phyloP scores from a whole-genome alignment of 2,888 invertebrate genomes.

The Netelia inedita region DNA sequence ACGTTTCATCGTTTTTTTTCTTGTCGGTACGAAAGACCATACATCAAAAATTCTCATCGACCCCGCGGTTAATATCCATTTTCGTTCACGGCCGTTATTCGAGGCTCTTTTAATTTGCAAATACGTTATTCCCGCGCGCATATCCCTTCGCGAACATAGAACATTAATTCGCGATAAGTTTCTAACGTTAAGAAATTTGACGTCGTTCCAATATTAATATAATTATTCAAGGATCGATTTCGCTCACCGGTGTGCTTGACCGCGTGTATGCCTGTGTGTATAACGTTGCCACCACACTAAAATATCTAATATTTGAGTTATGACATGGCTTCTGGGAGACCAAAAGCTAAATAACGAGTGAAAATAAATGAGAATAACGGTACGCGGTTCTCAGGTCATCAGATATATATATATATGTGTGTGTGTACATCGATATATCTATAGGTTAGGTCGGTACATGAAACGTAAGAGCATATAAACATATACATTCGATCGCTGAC shows the following conservation, averaged over 20 bases:
- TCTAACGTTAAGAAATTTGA: slow-evolving; percentile 35
- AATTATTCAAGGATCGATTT: slow-evolving; percentile 42
- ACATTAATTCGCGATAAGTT: slow-evolving; percentile 27
- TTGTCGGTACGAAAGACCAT: slow-evolving; percentile 2
- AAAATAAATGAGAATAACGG: slow-evolving; percentile 45
- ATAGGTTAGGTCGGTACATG: no score
- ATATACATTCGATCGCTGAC: slow-evolving; percentile 31
- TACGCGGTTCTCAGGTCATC: slow-evolving; percentile 6
- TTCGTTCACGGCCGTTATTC: neutral
- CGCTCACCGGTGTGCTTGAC: neutral
- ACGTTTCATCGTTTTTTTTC: neutral
- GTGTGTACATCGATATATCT: slow-evolving; percentile 4
- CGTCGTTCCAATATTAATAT: slow-evolving; percentile 45
- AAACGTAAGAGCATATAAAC: neutral
- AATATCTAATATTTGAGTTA: slow-evolving; percentile 41
- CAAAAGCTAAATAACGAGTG: slow-evolving; percentile 31
- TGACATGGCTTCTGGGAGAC: slow-evolving; percentile 36
- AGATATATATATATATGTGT: slow-evolving; percentile 7
- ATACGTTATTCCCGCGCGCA: neutral
- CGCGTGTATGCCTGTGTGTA: neutral
- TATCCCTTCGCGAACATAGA: neutral
- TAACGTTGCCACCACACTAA: neutral
- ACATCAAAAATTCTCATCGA: slow-evolving; percentile 37
- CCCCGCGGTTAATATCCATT: slow-evolving; percentile 8
- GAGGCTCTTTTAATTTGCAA: neutral